phyloP scores from a whole-genome alignment of 2,113 vertebrate species.

The Myotis lucifugus region DNA sequence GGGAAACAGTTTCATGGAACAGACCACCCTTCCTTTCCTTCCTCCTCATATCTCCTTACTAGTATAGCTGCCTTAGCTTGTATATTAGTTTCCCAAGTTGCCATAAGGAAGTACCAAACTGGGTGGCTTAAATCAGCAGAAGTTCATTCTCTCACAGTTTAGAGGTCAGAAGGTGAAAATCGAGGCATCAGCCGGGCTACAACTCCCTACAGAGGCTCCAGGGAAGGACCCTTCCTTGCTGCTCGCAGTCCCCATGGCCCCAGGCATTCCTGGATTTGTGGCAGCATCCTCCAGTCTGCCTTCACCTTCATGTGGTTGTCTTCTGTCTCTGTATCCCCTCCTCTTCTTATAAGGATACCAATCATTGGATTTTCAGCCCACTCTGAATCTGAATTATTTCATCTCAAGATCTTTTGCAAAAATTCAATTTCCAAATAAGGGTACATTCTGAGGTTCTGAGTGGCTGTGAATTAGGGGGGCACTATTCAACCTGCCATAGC shows the following conservation, averaged over 20 bases:
- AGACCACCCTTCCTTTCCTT: not conserved
- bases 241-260: not conserved
- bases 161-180: not conserved
- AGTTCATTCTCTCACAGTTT: not conserved
- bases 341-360: not conserved
- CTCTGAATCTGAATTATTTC: not conserved
- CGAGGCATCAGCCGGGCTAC: fast-evolving
- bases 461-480: not conserved
- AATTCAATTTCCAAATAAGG: not conserved
- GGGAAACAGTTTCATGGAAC: not conserved
- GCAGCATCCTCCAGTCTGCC: not conserved
- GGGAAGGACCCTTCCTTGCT: not conserved
- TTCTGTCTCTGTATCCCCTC: not conserved
- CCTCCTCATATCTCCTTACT: not conserved
- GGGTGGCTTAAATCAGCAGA: too few relatives aligned
- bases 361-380: not conserved
- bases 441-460: not conserved
- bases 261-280: not conserved
- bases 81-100: not conserved
- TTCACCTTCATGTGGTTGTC: fast-evolving
- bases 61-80: not conserved
- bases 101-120: not conserved
- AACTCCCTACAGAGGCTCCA: fast-evolving
- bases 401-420: not conserved
- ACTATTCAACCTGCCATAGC: not conserved